These are phyloP conservation scores for Therioaphis trifolii DNA, from an alignment of 2,888 invertebrate species.

Conservation along the genomic window DNA sequence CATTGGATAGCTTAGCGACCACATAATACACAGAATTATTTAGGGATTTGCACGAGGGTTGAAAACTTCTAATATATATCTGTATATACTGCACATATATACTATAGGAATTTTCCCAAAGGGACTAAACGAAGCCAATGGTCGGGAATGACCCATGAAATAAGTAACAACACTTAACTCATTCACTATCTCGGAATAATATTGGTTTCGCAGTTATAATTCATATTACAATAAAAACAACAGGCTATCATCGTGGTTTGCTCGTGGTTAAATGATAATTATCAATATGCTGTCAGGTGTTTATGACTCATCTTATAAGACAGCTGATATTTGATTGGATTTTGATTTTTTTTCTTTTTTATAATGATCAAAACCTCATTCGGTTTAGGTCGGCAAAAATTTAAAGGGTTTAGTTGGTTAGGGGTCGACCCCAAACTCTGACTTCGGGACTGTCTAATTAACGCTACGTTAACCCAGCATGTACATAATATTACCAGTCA, in stretches of 20 bases:
- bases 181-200: background rate
- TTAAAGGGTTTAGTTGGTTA: conserved; percentile 56
- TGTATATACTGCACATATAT: conserved; percentile 1
- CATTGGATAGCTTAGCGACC: conserved; percentile 37
- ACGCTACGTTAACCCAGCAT: conserved; percentile 29
- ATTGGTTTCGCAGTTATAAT: background rate
- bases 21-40: conserved; percentile 60
- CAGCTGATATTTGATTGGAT: conserved; percentile 50
- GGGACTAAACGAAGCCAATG: conserved; percentile 23
- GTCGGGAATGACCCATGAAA: conserved; percentile 59
- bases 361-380: background rate
- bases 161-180: conserved; percentile 48
- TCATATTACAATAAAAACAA: background rate
- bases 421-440: conserved; percentile 47
- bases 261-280: background rate
- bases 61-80: conserved; percentile 21
- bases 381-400: conserved; percentile 5
- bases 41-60: conserved; percentile 53
- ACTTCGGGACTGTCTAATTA: conserved; percentile 58
- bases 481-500: conserved; percentile 50
- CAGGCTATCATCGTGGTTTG: background rate
- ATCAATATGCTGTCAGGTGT: conserved; percentile 23
- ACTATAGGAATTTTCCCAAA: conserved; percentile 38
- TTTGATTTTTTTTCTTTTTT: conserved; percentile 52
- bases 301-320: conserved; percentile 34